Conservation (phyloP, 2,797 vertebrate species). For the Phoeniculus purpureus region DNA sequence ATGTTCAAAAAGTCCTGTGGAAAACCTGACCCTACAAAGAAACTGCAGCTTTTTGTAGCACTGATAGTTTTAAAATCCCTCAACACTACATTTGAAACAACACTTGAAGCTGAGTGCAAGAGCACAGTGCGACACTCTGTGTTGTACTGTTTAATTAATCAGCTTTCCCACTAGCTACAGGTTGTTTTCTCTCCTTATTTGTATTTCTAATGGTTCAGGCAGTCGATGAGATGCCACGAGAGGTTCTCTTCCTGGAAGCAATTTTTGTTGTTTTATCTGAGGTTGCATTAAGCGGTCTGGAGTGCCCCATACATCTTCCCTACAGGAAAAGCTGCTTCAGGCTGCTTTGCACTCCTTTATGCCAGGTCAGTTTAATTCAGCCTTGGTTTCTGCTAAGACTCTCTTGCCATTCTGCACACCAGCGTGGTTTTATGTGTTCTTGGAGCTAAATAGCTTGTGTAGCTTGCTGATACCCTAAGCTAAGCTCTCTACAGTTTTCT, state of each 20-base stretch:
- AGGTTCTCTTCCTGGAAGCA: not conserved
- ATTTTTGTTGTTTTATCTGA: not conserved
- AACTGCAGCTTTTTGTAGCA: not conserved
- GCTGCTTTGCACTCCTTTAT: not conserved
- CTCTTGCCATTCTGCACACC: not conserved
- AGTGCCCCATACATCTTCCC: not conserved
- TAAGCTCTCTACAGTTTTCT: not conserved
- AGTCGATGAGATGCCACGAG: not conserved
- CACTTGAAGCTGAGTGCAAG: not conserved
- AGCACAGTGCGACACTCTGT: not conserved
- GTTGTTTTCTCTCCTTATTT: not conserved
- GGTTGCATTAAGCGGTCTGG: not conserved
- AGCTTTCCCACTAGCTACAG: not conserved
- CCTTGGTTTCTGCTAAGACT: not conserved
- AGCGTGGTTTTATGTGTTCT: not conserved
- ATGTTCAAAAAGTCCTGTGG: not conserved
- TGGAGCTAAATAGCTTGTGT: not conserved
- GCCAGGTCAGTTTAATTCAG: not conserved
- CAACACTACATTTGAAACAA: not conserved
- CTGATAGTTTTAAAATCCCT: not conserved
- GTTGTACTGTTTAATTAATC: not conserved
- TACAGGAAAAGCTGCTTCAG: not conserved
- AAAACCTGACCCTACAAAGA: not conserved
- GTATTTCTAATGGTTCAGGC: not conserved
- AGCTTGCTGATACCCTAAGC: not conserved